Evolutionary conservation across 1,140 invertebrate genomes (phyloP), one percentile per base, ranked within the genome.

Genomic region (Penaeus indicus): DNA sequence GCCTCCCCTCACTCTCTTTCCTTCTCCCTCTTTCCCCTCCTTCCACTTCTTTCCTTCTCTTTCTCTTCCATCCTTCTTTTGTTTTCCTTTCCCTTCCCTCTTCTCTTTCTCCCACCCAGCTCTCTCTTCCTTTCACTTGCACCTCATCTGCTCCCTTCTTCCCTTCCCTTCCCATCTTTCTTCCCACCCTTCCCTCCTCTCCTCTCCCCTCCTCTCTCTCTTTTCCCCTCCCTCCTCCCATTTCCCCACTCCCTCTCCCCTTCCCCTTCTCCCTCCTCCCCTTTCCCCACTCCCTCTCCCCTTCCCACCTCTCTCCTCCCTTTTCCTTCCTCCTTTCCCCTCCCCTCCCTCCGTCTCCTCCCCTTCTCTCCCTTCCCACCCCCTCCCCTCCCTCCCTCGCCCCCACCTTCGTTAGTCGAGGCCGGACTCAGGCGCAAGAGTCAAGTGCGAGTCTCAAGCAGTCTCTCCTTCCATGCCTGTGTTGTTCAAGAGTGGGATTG

Each of bases 401-500:
- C 61, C 77, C 85, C 61, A 32, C 86, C 86, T 83, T 88, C 80
- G 86, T 88, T 88, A 88, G 80, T 79, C 21, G 75, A 38, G 75
- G 3, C n/a, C 0, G 47, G 32, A 47, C 27, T 27, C 27, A 27
- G 32, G 75, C 27, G 75, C 8, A 78, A 78, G 47, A 27, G 25
- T 80, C 75, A 86, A 86, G 85, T 79, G 85, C 25, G 60, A 62
- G 75, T 86, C 21, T 64, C 75, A 54, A 54, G 54, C 54, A 80
- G 84, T 60, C 38, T 54, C 85, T 85, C 25, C 84, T 69, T 54
- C 86, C 64, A 54, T 61, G 63, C 54, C 77, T 77, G 54, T 54
- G 54, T 88, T 81, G 82, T 81, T 83, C 77, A 67, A 83, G 83
- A 69, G 86, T 38, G 62, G 79, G 85, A 88, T 88, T 88, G 61